These are phyloP conservation scores for Scotopteryx bipunctaria DNA, from an alignment of 2,888 invertebrate species.

Conservation along the genomic window DNA sequence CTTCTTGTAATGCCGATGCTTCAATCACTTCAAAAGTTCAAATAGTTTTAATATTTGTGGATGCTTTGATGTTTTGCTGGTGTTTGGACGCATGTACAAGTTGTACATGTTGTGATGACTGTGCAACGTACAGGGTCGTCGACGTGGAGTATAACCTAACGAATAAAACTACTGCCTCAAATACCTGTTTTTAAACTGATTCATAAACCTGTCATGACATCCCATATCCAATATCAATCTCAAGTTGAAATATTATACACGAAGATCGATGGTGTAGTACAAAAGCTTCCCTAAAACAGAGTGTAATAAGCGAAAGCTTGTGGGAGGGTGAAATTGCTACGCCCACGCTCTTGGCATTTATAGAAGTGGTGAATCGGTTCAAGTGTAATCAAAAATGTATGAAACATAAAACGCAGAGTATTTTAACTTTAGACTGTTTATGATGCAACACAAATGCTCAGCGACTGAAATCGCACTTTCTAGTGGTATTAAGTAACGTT, in stretches of 20 bases:
- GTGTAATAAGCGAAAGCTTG: conserved; percentile 37
- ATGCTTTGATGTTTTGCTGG: neutral
- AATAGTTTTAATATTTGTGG: too few relatives aligned
- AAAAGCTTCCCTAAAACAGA: conserved; percentile 37
- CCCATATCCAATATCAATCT: conserved; percentile 12
- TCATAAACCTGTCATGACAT: conserved; percentile 8
- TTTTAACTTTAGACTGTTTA: conserved; percentile 44
- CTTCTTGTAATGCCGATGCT: too few relatives aligned
- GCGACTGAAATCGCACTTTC: conserved; percentile 69
- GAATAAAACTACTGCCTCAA: conserved; percentile 14
- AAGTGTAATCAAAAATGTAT: conserved; percentile 30
- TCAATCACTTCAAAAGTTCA: neutral
- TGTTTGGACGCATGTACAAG: neutral
- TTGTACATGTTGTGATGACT: neutral
- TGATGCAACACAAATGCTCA: conserved; percentile 63
- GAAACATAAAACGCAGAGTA: conserved; percentile 20
- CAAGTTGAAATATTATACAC: conserved; percentile 31
- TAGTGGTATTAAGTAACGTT: conserved; percentile 68
- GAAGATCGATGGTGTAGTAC: conserved; percentile 32
- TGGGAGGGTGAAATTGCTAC: conserved; percentile 51
- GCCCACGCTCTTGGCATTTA: conserved; percentile 49
- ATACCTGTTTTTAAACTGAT: conserved; percentile 4
- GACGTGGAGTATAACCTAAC: too few relatives aligned
- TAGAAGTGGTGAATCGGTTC: conserved; percentile 47
- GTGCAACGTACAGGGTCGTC: neutral